These are phyloP conservation scores for Archips xylosteana DNA, from an alignment of 2,888 invertebrate species.

Conservation along the genomic window DNA sequence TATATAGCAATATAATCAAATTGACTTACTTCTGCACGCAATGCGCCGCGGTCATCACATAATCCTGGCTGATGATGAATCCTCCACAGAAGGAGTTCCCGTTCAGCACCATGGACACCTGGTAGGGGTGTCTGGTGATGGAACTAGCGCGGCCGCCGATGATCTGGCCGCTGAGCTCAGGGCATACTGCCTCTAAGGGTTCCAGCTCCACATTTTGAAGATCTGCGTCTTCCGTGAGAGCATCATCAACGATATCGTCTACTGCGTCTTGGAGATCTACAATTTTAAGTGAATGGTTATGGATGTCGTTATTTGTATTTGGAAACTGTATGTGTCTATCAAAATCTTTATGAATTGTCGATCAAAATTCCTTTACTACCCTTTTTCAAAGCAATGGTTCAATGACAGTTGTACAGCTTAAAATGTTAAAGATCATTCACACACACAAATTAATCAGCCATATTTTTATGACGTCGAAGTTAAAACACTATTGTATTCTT, in stretches of 20 bases:
- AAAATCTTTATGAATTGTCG: too few species aligned
- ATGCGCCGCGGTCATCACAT: constrained; percentile 79
- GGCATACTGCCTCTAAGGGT: constrained; percentile 65
- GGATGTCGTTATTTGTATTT: neutral
- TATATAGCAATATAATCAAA: neutral
- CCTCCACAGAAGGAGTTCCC: constrained; percentile 82
- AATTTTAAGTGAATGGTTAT: neutral
- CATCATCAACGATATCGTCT: constrained; percentile 46
- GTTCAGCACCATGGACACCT: constrained; percentile 79
- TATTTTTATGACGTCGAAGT: too few species aligned
- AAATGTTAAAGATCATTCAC: too few species aligned
- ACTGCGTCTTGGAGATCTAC: constrained; percentile 72
- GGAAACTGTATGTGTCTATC: neutral
- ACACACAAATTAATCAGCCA: too few species aligned
- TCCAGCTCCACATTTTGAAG: constrained; percentile 65
- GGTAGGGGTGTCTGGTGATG: constrained; percentile 73
- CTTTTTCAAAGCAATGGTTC: too few species aligned
- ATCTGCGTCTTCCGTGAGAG: constrained; percentile 53
- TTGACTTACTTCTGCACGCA: constrained; percentile 78
- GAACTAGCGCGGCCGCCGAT: constrained; percentile 76
- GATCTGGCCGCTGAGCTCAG: constrained; percentile 78
- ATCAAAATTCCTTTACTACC: too few species aligned
- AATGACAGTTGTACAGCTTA: too few species aligned
- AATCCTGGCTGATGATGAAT: constrained; percentile 73
- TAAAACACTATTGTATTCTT: too few species aligned